phyloP scores from a whole-genome alignment of 1,140 invertebrate genomes.

The Potamilus streckersoni region DNA sequence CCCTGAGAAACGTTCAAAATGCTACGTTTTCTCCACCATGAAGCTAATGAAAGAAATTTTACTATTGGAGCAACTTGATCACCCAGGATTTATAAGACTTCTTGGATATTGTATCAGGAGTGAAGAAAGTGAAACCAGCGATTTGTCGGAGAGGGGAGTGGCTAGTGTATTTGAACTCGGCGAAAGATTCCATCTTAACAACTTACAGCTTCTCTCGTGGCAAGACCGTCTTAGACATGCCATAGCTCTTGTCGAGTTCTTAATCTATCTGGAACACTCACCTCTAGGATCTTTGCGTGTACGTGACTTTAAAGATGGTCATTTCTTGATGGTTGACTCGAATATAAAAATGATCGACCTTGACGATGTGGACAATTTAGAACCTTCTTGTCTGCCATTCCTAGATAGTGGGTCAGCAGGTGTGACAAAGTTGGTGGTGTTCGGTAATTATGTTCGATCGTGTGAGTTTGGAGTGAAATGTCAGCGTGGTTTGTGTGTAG shows the following conservation, averaged over 20 bases:
- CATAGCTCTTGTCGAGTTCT: conserved; percentile 51
- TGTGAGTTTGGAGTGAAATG: conserved; percentile 55
- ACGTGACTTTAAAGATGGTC: conserved; percentile 62
- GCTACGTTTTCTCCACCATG: conserved; percentile 59
- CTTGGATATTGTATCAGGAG: conserved; percentile 63
- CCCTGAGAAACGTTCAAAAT: conserved; percentile 28
- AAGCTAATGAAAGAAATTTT: conserved; percentile 66
- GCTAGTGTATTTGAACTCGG: conserved; percentile 59
- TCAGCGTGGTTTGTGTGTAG: conserved; percentile 54
- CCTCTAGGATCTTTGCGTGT: conserved; percentile 61
- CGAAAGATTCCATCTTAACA: conserved; percentile 47
- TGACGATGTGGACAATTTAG: conserved; percentile 63
- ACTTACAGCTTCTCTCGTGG: conserved; percentile 51
- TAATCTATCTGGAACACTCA: conserved; percentile 60
- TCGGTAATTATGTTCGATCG: conserved; percentile 3
- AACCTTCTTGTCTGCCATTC: conserved; percentile 52
- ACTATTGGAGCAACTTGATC: conserved; percentile 57
- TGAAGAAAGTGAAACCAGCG: conserved; percentile 61
- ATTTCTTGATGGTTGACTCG: conserved; percentile 57
- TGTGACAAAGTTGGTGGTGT: neutral
- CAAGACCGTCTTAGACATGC: conserved; percentile 42
- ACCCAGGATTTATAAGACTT: conserved; percentile 54
- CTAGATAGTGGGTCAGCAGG: conserved; percentile 27
- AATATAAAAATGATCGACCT: conserved; percentile 63
- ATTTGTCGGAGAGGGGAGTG: conserved; percentile 59